Base-by-base conservation (phyloP, 2,888 invertebrate genomes). In the Mayetiola destructor region DNA sequence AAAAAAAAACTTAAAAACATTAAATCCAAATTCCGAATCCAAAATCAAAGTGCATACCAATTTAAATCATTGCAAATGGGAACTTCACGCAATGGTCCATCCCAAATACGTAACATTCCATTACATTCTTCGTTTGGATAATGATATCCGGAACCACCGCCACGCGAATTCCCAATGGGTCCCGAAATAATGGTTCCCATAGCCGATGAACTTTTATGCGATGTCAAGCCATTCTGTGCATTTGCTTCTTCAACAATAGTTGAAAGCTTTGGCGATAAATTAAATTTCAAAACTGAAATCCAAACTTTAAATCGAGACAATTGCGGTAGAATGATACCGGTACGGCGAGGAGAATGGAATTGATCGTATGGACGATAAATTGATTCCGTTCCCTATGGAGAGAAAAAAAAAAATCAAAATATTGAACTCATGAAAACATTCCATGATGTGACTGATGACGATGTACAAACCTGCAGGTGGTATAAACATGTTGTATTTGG, bases 401-500 rank as follows among this genome's bases (percentile, higher is more conserved):
- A 9, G 3, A 10, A 39, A 18, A 8, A 3, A 16, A 39, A 39
- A n/a, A 12, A 8, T 36, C 12, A 36, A 36, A n/a, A 36, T 36
- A n/a, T 40, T 40, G 20, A 79, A 14, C 79, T 76, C 0, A 72
- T 71, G 0, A 72, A 70, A 2, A 72, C 68, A n/a, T 21, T 61
- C 39, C 14, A 12, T 36, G 36, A 16, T 48, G 23, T 37, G 32
- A 20, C 32, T 16, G 16, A 36, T 21, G 16, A 30, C 18, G 29
- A 8, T 9, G 63, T 59, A 40, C 63, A 61, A 29, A 69, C 80
- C 63, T 82, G 80, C 67, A 92, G 80, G 68, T 89, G 88, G 69
- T 91, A 92, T 21, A 89, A 78, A 67, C 92, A 92, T 9, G 90
- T 91, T 23, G 88, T 90, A 68, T 91, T 91, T 1, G 88, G 85